Conservation (phyloP, 2,113 vertebrate genomes). For the Numida meleagris region DNA sequence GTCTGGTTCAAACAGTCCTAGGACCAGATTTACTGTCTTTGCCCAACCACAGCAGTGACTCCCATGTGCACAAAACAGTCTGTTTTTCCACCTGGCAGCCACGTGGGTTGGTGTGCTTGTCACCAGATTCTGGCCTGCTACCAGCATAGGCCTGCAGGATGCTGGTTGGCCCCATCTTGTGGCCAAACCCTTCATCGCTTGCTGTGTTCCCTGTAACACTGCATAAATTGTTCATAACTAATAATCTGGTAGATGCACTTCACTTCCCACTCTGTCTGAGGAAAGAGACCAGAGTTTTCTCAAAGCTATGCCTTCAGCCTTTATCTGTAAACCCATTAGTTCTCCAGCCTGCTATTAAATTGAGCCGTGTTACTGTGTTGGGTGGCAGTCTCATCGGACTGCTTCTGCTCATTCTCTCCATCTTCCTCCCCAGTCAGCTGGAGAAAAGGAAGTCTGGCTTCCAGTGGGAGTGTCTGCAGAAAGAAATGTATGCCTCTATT, state of each 20-base stretch:
- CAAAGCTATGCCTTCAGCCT: constrained; percentile 46
- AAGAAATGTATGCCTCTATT: neutral
- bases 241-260: constrained; percentile 42
- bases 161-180: neutral
- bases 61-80: neutral
- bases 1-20: neutral
- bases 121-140: neutral
- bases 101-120: neutral
- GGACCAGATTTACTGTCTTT: neutral
- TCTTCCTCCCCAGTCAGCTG: neutral
- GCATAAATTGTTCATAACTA: constrained; percentile 3
- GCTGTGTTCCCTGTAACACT: neutral
- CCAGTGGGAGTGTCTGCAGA: neutral
- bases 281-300: constrained; percentile 54
- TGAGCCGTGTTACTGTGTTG: neutral
- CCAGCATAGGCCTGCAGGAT: neutral
- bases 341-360: constrained; percentile 32
- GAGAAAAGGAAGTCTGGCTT: neutral
- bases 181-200: neutral
- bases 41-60: neutral
- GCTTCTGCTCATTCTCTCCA: neutral
- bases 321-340: constrained; percentile 46
- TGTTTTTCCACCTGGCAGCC: neutral
- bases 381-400: neutral
- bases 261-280: constrained; percentile 17